phyloP scores from a whole-genome alignment of 2,888 invertebrate genomes.

The Euclidia mi region DNA sequence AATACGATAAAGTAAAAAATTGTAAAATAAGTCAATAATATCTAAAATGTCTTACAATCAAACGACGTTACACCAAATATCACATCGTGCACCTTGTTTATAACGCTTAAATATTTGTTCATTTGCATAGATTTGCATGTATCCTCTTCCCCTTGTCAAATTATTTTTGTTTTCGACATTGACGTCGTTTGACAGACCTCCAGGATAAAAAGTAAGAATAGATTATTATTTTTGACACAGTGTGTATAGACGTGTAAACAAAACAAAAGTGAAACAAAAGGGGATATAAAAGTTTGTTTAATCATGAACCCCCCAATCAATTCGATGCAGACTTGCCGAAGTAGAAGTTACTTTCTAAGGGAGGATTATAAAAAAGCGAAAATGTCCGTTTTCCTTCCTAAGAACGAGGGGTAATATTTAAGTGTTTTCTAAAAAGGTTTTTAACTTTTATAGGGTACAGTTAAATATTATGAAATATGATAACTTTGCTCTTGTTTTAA shows the following conservation, averaged over 20 bases:
- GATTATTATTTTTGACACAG: background rate
- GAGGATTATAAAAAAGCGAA: slow-evolving; percentile 42
- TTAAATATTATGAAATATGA: slow-evolving; percentile 62
- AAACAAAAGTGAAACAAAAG: slow-evolving; percentile 51
- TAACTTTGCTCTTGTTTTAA: too few relatives aligned
- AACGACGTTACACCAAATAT: too few relatives aligned
- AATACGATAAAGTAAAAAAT: too few relatives aligned
- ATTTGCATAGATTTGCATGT: too few relatives aligned
- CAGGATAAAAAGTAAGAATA: too few relatives aligned
- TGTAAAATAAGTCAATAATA: too few relatives aligned
- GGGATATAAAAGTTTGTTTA: slow-evolving; percentile 47
- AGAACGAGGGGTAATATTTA: slow-evolving; percentile 23
- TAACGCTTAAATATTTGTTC: too few relatives aligned
- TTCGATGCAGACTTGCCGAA: slow-evolving; percentile 38
- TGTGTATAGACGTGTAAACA: slow-evolving; percentile 23
- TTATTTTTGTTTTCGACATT: too few relatives aligned
- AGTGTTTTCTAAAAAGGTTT: slow-evolving; percentile 32
- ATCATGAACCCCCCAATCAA: slow-evolving; percentile 51
- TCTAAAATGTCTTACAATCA: too few relatives aligned
- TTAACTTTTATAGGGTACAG: slow-evolving; percentile 58
- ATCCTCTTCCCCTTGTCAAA: too few relatives aligned
- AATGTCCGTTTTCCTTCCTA: slow-evolving; percentile 30
- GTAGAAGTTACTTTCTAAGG: slow-evolving; percentile 33
- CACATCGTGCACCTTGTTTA: too few relatives aligned
- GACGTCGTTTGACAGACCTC: background rate